Conservation (phyloP, 2,113 vertebrate genomes). For the Zosterops lateralis region DNA sequence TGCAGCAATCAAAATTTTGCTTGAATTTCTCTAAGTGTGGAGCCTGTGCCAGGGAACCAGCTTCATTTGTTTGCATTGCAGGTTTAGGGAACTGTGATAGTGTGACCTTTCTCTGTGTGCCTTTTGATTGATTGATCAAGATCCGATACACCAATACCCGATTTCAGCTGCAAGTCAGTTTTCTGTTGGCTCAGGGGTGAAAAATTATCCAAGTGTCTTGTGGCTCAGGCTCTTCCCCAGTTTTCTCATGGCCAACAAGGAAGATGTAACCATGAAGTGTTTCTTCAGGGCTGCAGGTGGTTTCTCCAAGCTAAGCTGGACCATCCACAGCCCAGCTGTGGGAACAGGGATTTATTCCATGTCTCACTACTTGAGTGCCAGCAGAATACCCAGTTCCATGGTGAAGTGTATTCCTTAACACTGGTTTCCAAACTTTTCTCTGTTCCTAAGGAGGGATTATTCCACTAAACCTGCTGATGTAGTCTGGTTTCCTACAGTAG, state of each 20-base stretch:
- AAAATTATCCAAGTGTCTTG: background rate
- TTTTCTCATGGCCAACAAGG: background rate
- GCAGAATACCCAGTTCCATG: background rate
- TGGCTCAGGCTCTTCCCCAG: background rate
- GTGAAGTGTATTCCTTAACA: background rate
- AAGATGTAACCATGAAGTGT: background rate
- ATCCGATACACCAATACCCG: background rate
- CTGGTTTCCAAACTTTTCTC: background rate
- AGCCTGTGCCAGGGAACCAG: background rate
- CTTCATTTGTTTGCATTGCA: rapidly evolving
- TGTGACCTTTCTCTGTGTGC: background rate
- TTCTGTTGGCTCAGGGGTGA: background rate
- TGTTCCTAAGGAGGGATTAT: background rate
- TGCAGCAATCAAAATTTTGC: background rate
- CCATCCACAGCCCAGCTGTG: background rate
- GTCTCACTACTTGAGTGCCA: background rate
- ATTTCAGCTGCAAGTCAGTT: background rate
- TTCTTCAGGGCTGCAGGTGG: background rate
- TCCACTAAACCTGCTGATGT: background rate
- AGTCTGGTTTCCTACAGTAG: background rate
- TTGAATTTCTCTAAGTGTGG: background rate
- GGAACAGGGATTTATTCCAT: background rate
- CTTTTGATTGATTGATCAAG: background rate
- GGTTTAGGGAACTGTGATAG: background rate
- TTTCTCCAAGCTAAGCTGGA: background rate